Conservation (phyloP, 2,797 vertebrate genomes). For the Parauchenoglanis punctatus region DNA sequence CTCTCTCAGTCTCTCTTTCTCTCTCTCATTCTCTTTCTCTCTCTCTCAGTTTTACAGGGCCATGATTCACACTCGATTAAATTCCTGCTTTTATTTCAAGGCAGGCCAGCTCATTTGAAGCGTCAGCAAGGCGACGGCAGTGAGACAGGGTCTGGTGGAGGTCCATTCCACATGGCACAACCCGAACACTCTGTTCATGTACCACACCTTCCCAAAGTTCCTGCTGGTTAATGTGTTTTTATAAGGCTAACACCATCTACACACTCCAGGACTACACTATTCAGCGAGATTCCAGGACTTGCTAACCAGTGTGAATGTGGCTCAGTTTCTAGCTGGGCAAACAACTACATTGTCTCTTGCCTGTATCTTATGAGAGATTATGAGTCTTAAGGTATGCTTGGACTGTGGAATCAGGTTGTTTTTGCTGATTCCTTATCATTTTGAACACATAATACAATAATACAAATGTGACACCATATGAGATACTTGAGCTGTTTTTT, state of each 20-base stretch:
- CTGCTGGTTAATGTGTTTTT: constrained; percentile 47
- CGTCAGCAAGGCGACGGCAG: constrained; percentile 9
- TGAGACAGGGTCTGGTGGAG: constrained; percentile 32
- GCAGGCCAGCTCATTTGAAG: constrained; percentile 42
- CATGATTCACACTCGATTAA: constrained; percentile 51
- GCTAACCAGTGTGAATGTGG: background rate
- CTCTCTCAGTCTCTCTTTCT: background rate
- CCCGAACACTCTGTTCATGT: constrained; percentile 48
- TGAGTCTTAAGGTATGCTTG: background rate
- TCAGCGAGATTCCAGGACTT: background rate
- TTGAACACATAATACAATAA: background rate
- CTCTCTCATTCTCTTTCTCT: constrained; percentile 1
- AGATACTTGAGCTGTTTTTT: background rate
- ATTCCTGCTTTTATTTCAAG: constrained; percentile 46
- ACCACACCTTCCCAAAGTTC: constrained; percentile 27
- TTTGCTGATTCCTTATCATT: background rate
- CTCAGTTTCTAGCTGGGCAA: constrained; percentile 7
- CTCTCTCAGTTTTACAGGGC: constrained; percentile 30
- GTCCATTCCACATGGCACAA: constrained; percentile 25
- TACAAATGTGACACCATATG: background rate
- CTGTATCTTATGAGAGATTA: background rate
- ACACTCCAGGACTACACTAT: constrained; percentile 13
- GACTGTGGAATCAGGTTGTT: background rate
- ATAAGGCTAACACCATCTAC: constrained; percentile 32
- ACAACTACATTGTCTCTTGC: background rate